Evolutionary conservation across 2,888 invertebrate species (phyloP).

Genomic region (Hymenopus coronatus): DNA sequence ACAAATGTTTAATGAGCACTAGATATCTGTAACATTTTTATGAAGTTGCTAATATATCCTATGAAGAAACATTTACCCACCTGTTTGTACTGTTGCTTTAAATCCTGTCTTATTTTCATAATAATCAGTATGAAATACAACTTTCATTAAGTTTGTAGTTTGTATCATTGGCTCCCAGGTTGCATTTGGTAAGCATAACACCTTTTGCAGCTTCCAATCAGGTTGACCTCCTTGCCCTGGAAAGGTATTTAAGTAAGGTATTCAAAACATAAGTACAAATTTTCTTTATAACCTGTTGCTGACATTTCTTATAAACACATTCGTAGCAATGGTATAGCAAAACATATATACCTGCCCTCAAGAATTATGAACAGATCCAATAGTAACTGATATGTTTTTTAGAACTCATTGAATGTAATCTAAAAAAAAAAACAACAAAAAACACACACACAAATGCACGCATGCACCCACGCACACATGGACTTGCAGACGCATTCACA

Average conservation of each 20-base stretch:
- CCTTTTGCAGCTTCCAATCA: conserved; percentile 55
- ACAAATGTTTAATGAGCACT: neutral
- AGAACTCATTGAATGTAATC: no score
- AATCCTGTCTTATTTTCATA: conserved; percentile 68
- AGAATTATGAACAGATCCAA: no score
- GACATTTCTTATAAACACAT: neutral
- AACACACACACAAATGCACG: no score
- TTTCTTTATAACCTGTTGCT: no score
- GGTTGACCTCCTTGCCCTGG: conserved; percentile 45
- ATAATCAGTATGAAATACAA: conserved; percentile 65
- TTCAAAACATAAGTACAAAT: no score
- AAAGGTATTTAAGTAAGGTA: neutral
- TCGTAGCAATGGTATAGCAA: no score
- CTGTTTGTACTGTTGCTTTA: conserved; percentile 51
- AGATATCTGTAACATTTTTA: neutral
- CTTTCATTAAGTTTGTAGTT: conserved; percentile 57
- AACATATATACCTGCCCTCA: no score
- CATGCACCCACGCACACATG: no score
- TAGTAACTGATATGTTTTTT: no score
- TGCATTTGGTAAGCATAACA: conserved; percentile 54
- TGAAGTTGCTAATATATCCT: neutral
- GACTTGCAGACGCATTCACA: no score
- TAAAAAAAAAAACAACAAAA: no score
- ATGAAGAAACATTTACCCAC: neutral
- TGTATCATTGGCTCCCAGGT: conserved; percentile 40